Percentiles rank a stretch among this genome's conserved stretches.
These are phyloP conservation scores for Oopsacas minuta DNA, from an alignment of 37 sponge, comb jelly and placozoan genomes.

Conservation along the genomic window DNA sequence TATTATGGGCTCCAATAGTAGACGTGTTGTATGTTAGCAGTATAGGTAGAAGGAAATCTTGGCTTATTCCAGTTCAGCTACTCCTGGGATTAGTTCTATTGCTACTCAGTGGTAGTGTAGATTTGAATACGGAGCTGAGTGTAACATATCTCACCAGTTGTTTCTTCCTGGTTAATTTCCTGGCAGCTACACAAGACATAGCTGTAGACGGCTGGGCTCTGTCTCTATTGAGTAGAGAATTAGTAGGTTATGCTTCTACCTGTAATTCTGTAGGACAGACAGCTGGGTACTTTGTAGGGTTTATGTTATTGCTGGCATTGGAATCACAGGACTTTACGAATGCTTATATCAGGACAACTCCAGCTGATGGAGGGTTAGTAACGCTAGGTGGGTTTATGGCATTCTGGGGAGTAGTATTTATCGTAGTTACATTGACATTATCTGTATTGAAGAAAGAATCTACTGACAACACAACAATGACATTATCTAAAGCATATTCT, in stretches of 20 bases:
- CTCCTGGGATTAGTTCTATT: slow-evolving; percentile 62
- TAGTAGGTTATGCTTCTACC: slow-evolving; percentile 83
- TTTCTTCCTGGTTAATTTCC: slow-evolving; percentile 69
- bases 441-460: slow-evolving; percentile 64
- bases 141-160: slow-evolving; percentile 39
- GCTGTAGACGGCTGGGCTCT: slow-evolving; percentile 98
- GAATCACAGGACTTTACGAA: slow-evolving; percentile 87
- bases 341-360: slow-evolving; percentile 43
- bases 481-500: slow-evolving; percentile 31
- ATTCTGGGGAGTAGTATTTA: slow-evolving; percentile 75
- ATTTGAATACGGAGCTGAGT: slow-evolving; percentile 28
- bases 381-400: slow-evolving; percentile 53
- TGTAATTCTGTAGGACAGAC: slow-evolving; percentile 95
- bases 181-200: slow-evolving; percentile 91
- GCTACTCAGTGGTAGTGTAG: slow-evolving; percentile 39
- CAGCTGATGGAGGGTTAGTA: slow-evolving; percentile 54
- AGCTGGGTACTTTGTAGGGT: slow-evolving; percentile 79
- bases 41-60: slow-evolving; percentile 81
- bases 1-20: slow-evolving; percentile 94
- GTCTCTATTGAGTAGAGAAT: slow-evolving; percentile 68
- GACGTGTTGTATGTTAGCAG: slow-evolving; percentile 57
- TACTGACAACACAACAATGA: slow-evolving; percentile 1
- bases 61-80: slow-evolving; percentile 87
- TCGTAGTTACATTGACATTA: slow-evolving; percentile 57
- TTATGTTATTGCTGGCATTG: slow-evolving; percentile 79